Evolutionary conservation across 2,888 invertebrate genomes (phyloP), one percentile per base, ranked within the genome.

Genomic region (Prionchulus punctatus): DNA sequence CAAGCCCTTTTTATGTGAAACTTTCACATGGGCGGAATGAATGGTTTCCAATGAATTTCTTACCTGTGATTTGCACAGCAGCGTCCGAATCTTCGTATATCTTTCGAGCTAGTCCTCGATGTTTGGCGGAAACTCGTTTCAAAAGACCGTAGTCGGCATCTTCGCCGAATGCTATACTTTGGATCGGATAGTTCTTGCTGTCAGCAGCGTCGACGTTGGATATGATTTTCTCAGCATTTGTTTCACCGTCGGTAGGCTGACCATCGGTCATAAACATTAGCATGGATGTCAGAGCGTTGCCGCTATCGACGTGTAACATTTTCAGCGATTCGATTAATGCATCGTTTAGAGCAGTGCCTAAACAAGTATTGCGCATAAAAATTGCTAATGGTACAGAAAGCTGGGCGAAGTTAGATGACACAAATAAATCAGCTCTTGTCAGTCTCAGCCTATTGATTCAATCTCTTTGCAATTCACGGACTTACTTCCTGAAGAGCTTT

Each of bases 1-100:
- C n/a, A n/a, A n/a, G n/a, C 12, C 53, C 36, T 18, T 12, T 12
- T 36, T 36, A 18, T 36, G 18, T 36, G 60, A 79, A 77, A 1
- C 82, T 80, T 67, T 82, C 82, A 0, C 80, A n/a, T n/a, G n/a
- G n/a, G n/a, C n/a, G n/a, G n/a, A n/a, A n/a, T n/a, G n/a, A n/a
- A n/a, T n/a, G n/a, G n/a, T n/a, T n/a, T n/a, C n/a, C n/a, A n/a
- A n/a, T n/a, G n/a, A n/a, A 47, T 21, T 23, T 21, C 42, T n/a
- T 54, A 57, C 61, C 60, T 18, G 55, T 73, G 47, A 84, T 73
- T 69, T 84, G 83, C 45, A 80, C 70, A 59, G 79, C 77, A 1
- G 82, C 81, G 67, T 82, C 82, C 0, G 81, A 76, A n/a, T 79
- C 81, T 68, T 81, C 82, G 71, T 83, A 82, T 61, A 84, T 83